phyloP scores from a whole-genome alignment of 2,797 vertebrate genomes.

The Leptodactylus fallax region DNA sequence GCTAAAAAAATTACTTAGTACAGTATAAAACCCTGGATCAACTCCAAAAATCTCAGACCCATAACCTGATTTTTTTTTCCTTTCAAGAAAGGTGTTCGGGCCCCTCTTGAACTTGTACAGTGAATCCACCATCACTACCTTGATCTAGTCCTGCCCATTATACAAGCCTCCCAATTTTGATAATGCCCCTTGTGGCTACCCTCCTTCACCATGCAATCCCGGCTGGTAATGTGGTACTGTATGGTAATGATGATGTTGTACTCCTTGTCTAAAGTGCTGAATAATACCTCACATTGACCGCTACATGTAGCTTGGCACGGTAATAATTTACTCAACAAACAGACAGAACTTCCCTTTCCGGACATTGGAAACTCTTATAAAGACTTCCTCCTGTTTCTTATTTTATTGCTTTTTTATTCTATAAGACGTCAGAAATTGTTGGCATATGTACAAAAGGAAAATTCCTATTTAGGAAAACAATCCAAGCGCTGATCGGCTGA shows the following conservation, averaged over 20 bases:
- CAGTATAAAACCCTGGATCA: too few relatives aligned
- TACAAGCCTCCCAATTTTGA: too few relatives aligned
- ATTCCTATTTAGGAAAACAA: neutral
- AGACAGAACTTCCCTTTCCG: conserved; percentile 43
- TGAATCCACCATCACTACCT: too few relatives aligned
- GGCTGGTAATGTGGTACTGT: too few relatives aligned
- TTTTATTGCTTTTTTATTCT: neutral
- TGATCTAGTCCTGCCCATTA: too few relatives aligned
- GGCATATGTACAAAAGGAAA: neutral
- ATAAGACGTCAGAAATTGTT: conserved; percentile 3
- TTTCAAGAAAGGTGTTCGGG: too few relatives aligned
- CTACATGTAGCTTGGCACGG: neutral
- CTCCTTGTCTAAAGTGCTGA: neutral
- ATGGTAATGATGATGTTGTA: neutral
- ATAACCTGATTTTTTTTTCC: too few relatives aligned
- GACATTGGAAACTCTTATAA: neutral
- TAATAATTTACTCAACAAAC: neutral
- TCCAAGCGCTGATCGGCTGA: neutral
- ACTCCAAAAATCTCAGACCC: too few relatives aligned
- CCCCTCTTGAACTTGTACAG: too few relatives aligned
- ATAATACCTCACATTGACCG: neutral
- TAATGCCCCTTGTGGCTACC: too few relatives aligned
- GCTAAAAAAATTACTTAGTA: too few relatives aligned
- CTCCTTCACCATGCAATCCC: too few relatives aligned
- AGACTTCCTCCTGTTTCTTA: conserved; percentile 23